phyloP scores from a whole-genome alignment of 2,888 invertebrate genomes.

The Lasius fuliginosus region DNA sequence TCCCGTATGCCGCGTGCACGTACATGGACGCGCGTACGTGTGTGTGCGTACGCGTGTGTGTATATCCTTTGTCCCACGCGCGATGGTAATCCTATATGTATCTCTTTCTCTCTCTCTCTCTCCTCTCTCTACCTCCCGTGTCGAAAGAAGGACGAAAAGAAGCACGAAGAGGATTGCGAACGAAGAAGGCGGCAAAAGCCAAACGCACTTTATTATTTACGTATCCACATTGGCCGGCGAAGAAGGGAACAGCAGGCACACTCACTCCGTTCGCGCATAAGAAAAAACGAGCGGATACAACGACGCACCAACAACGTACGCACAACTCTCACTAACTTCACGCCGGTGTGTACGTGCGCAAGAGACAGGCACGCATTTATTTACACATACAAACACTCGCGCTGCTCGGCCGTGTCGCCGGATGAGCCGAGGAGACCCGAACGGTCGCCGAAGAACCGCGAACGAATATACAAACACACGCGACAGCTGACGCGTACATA shows the following conservation, averaged over 20 bases:
- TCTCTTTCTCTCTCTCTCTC: not conserved
- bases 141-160: conserved; percentile 34
- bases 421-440: conserved; percentile 33
- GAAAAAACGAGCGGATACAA: conserved; percentile 3
- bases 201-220: conserved; percentile 56
- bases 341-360: conserved; percentile 13
- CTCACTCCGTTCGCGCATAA: conserved; percentile 38
- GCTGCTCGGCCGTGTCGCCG: conserved; percentile 27
- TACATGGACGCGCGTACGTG: not conserved
- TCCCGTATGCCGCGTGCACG: conserved; percentile 50
- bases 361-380: not conserved
- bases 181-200: conserved; percentile 47
- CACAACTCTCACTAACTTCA: conserved; percentile 28
- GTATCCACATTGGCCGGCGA: conserved; percentile 55
- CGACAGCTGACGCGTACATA: not conserved
- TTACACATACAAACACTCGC: not conserved
- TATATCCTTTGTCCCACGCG: conserved; percentile 79
- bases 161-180: conserved; percentile 16
- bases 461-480: conserved; percentile 6
- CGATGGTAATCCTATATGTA: conserved; percentile 69
- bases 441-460: conserved; percentile 17
- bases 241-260: conserved; percentile 7
- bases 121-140: not conserved
- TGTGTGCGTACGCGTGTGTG: conserved; percentile 28
- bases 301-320: conserved; percentile 29